phyloP scores from a whole-genome alignment of 2,888 invertebrate genomes.

The Callyntrura sp. region DNA sequence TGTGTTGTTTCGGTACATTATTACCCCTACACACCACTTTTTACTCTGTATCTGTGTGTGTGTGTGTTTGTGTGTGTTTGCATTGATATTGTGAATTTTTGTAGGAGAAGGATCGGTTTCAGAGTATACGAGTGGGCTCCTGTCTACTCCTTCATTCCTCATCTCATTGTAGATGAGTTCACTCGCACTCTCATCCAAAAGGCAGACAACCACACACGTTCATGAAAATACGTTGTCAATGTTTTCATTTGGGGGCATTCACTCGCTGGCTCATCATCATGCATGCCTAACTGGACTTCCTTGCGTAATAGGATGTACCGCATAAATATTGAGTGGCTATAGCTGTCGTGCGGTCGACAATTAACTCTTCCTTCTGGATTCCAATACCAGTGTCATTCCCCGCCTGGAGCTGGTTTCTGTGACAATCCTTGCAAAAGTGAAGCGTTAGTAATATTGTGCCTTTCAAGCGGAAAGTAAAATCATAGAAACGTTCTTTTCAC shows the following conservation, averaged over 20 bases:
- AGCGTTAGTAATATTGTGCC: background rate
- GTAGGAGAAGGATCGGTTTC: slow-evolving; percentile 39
- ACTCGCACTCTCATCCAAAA: slow-evolving; percentile 52
- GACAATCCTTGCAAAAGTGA: slow-evolving; percentile 7
- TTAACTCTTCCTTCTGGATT: background rate
- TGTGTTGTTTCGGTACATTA: slow-evolving; percentile 8
- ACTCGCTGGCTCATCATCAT: background rate
- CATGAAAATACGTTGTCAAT: slow-evolving; percentile 12
- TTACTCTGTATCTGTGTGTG: background rate
- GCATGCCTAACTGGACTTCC: slow-evolving; percentile 35
- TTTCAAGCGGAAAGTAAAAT: background rate
- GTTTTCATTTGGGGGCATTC: slow-evolving; percentile 56
- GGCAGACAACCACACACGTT: slow-evolving; percentile 17
- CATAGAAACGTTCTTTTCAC: background rate
- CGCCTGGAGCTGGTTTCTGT: background rate
- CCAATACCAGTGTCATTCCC: background rate
- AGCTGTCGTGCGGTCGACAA: background rate
- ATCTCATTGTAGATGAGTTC: slow-evolving; percentile 60
- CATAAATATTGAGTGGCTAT: background rate
- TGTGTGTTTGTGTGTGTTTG: slow-evolving; percentile 3
- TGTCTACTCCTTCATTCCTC: slow-evolving; percentile 48
- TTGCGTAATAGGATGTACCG: background rate
- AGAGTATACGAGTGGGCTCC: slow-evolving; percentile 26
- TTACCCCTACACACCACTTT: background rate
- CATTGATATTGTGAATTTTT: background rate